Evolutionary conservation across 2,113 vertebrate species (phyloP).

Genomic region (Python bivittatus): DNA sequence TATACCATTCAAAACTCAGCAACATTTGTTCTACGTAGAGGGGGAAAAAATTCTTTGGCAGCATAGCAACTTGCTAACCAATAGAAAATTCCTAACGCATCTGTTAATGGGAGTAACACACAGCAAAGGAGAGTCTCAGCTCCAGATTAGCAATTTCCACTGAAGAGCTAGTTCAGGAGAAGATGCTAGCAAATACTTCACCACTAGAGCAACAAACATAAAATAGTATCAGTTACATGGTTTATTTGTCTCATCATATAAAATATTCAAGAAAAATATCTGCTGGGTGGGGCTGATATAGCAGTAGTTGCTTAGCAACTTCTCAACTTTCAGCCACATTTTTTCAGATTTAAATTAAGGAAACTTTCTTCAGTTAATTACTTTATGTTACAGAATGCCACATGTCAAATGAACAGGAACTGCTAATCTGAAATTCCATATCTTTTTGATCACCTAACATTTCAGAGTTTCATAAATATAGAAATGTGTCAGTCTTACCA

Average conservation of each 20-base stretch:
- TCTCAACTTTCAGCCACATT: constrained; percentile 12
- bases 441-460: background rate
- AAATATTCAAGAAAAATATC: constrained; percentile 15
- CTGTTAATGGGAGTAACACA: background rate
- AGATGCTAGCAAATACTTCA: background rate
- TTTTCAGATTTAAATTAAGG: constrained; percentile 5
- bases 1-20: background rate
- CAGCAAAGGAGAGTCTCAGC: background rate
- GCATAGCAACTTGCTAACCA: background rate
- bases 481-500: background rate
- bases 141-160: background rate
- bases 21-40: too few species aligned
- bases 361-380: background rate
- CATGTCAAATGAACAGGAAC: background rate
- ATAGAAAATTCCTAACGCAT: background rate
- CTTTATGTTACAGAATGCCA: background rate
- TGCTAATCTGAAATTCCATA: background rate
- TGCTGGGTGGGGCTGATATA: background rate
- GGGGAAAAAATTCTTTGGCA: background rate
- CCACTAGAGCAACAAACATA: background rate
- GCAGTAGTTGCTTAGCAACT: constrained; percentile 20
- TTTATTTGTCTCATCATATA: constrained; percentile 7
- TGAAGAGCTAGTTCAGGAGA: background rate
- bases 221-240: background rate
- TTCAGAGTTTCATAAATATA: background rate